phyloP scores from a whole-genome alignment of 1,140 invertebrate species.

The Zaprionus inermis region DNA sequence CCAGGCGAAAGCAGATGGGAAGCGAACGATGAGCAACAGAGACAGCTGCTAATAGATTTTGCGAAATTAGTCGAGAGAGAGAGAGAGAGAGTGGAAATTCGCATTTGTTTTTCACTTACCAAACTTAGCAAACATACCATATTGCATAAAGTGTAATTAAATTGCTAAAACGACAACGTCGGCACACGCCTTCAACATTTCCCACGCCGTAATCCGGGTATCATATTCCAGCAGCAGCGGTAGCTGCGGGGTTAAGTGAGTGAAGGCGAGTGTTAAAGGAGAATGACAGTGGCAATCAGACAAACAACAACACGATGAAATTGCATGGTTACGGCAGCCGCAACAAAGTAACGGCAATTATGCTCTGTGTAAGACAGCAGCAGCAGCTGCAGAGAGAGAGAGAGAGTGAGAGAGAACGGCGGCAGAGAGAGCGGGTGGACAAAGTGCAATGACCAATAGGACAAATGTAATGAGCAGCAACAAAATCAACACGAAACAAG shows the following conservation, averaged over 20 bases:
- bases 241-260: not conserved
- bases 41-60: no score
- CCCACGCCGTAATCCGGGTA: slow-evolving; percentile 1
- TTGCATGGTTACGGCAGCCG: slow-evolving; percentile 1
- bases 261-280: not conserved
- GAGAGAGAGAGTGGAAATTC: no score
- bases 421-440: slow-evolving; percentile 4
- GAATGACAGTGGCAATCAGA: not conserved
- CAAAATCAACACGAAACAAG: slow-evolving; percentile 12
- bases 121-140: no score
- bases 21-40: not conserved
- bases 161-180: not conserved
- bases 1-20: not conserved
- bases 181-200: not conserved
- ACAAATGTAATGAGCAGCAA: slow-evolving; percentile 13
- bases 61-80: not conserved
- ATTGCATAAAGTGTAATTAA: slow-evolving; percentile 3
- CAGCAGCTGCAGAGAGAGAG: no score
- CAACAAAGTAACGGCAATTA: slow-evolving; percentile 28
- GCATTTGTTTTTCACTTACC: not conserved
- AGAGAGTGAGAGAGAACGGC: not conserved
- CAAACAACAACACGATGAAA: not conserved
- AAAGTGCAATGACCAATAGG: slow-evolving; percentile 45
- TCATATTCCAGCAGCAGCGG: not conserved
- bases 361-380: not conserved